Evolutionary conservation across 2,888 invertebrate species (phyloP), one percentile per base, ranked within the genome.

Genomic region (Drosophila kokeensis): DNA sequence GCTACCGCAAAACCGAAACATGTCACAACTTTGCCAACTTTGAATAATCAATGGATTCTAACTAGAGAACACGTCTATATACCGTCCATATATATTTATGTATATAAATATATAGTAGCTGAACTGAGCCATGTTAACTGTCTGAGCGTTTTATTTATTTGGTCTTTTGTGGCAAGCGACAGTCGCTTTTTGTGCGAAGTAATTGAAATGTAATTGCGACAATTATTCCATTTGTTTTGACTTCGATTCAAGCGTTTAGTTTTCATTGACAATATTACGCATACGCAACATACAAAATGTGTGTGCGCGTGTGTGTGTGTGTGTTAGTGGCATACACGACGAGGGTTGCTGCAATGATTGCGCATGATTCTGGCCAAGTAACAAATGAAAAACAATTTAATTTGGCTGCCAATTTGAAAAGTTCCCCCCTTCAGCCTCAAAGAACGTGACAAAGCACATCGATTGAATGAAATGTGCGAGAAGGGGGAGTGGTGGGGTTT

Each of bases 31-130:
- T 76, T 80, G 67, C 64, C 64, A 70, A 69, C 71, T 80, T 73
- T 87, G 79, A 80, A 82, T 89, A 87, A 89, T 87, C 82, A 87
- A 87, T 87, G 85, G 66, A 55, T 62, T 73, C 70, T 64, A 64
- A 62, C 68, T 71, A 58, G 57, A 63, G 36, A 60, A 49, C 50
- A 62, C 65, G 55, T 29, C n/a, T 27, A 54, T 27, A 54, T 18
- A 10, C 8, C 24, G 24, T 13, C 8, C 24, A 29, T 13, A 13
- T 21, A 10, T 2, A 7, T 45, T 38, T 11, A 21, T 10, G 11
- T 11, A 50, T 38, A 24, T 32, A 15, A 10, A 8, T 18, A 10
- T 15, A 18, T n/a, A 3, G n/a, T 38, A 24, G 18, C 11, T 38
- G 27, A n/a, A 59, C 27, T 50, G 24, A 29, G 60, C 29, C 64